Evolutionary conservation across 2,888 invertebrate genomes (phyloP).

Genomic region (Agrotis puta): DNA sequence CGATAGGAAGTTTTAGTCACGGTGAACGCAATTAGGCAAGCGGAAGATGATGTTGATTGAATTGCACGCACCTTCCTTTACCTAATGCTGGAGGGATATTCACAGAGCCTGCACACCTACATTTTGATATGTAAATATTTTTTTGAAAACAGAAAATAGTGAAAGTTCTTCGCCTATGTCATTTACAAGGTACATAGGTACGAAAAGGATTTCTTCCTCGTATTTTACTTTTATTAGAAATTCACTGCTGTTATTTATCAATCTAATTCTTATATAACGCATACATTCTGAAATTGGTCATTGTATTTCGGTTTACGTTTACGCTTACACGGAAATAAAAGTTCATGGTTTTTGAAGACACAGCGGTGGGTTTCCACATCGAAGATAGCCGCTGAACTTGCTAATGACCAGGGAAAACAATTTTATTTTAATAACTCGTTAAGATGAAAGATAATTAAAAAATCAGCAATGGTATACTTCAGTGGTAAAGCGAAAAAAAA

Average conservation of each 20-base stretch:
- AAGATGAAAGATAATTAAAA: conserved; percentile 12
- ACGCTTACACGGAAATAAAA: conserved; percentile 11
- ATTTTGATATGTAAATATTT: conserved; percentile 6
- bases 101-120: not conserved
- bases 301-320: conserved; percentile 9
- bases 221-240: conserved; percentile 31
- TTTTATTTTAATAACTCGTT: not conserved
- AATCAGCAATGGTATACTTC: not conserved
- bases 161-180: conserved; percentile 37
- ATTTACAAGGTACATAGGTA: conserved; percentile 41
- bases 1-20: conserved; percentile 43
- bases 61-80: conserved; percentile 30
- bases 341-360: not conserved
- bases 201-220: conserved; percentile 37
- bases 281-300: conserved; percentile 13
- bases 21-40: conserved; percentile 40
- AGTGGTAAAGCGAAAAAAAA: not conserved
- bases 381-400: not conserved
- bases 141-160: conserved; percentile 38
- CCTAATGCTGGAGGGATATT: conserved; percentile 5
- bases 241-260: conserved; percentile 28
- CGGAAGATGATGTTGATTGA: conserved; percentile 45
- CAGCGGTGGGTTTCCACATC: conserved; percentile 1
- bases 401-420: not conserved
- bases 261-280: conserved; percentile 2